Conservation (phyloP, 30 jellyfish, hydroid and myxozoan species). For the Turritopsis dohrnii region DNA sequence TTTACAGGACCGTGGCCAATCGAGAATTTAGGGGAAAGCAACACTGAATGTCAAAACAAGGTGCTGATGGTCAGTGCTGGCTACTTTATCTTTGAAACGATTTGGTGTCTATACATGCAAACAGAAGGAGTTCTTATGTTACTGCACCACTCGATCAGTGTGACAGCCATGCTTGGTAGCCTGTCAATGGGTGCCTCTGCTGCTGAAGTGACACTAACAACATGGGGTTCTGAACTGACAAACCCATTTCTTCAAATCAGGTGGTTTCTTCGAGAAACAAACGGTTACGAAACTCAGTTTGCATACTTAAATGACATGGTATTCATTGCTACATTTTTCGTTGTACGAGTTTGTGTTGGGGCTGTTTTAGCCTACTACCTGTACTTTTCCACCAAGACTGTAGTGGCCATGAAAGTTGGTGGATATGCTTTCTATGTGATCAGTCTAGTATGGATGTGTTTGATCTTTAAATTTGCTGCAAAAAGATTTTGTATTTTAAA, state of each 20-base stretch:
- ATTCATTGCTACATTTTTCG: constrained; percentile 46
- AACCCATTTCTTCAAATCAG: constrained; percentile 82
- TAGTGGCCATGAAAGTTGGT: constrained; percentile 46
- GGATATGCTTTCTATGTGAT: constrained; percentile 58
- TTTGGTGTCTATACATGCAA: constrained; percentile 77
- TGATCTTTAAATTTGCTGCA: constrained; percentile 39
- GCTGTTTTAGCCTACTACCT: constrained; percentile 44
- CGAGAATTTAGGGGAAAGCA: constrained; percentile 55
- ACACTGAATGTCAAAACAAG: constrained; percentile 37
- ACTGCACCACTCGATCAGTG: constrained; percentile 71
- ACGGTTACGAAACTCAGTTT: constrained; percentile 45
- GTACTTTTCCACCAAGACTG: constrained; percentile 43
- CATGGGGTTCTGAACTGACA: constrained; percentile 91
- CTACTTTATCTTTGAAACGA: constrained; percentile 65
- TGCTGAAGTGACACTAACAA: constrained; percentile 67
- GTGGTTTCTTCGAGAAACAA: constrained; percentile 68
- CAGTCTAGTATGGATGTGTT: constrained; percentile 66
- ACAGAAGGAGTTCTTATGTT: constrained; percentile 80
- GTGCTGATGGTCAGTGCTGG: constrained; percentile 61
- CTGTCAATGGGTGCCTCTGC: constrained; percentile 58
- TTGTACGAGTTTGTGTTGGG: constrained; percentile 68
- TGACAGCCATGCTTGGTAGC: constrained; percentile 65
- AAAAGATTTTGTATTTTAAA: background rate
- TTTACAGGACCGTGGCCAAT: constrained; percentile 65
- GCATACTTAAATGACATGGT: constrained; percentile 59